Evolutionary conservation across 1,140 invertebrate species (phyloP).

Genomic region (Drosophila leontia): DNA sequence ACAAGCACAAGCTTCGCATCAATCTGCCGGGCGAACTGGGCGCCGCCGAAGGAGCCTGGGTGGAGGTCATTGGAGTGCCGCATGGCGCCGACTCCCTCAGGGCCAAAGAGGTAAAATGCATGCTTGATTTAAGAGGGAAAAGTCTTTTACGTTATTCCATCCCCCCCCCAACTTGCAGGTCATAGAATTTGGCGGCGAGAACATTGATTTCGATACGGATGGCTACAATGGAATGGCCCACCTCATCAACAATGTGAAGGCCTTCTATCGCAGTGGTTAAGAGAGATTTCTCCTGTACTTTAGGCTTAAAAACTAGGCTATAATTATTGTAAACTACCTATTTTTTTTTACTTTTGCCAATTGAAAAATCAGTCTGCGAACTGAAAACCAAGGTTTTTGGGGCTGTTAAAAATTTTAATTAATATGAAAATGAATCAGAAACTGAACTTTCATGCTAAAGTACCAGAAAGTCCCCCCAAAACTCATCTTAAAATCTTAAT

Average conservation of each 20-base stretch:
- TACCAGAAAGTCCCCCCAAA: too few relatives aligned
- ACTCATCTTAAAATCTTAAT: not conserved
- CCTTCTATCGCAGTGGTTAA: slow-evolving; percentile 63
- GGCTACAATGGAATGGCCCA: slow-evolving; percentile 76
- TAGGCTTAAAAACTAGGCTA: not conserved
- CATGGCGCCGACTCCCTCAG: slow-evolving; percentile 52
- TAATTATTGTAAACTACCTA: not conserved
- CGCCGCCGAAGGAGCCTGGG: slow-evolving; percentile 61
- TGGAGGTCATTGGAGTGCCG: slow-evolving; percentile 76
- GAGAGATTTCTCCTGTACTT: not conserved
- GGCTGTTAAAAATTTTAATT: not conserved
- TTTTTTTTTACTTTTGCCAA: not conserved
- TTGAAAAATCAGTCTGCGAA: not conserved
- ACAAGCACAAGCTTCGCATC: slow-evolving; percentile 70
- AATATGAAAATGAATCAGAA: not conserved
- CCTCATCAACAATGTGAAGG: slow-evolving; percentile 72
- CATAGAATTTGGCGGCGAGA: slow-evolving; percentile 72
- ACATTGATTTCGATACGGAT: slow-evolving; percentile 74
- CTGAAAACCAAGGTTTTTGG: not conserved
- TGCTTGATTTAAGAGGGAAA: too few relatives aligned
- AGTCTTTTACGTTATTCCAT: not conserved
- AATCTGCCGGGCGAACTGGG: slow-evolving; percentile 52
- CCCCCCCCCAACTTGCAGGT: slow-evolving; percentile 44
- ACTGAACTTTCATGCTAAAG: not conserved
- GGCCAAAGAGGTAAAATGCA: slow-evolving; percentile 38